phyloP scores from a whole-genome alignment of 2,888 invertebrate species.

The Pteria penguin region DNA sequence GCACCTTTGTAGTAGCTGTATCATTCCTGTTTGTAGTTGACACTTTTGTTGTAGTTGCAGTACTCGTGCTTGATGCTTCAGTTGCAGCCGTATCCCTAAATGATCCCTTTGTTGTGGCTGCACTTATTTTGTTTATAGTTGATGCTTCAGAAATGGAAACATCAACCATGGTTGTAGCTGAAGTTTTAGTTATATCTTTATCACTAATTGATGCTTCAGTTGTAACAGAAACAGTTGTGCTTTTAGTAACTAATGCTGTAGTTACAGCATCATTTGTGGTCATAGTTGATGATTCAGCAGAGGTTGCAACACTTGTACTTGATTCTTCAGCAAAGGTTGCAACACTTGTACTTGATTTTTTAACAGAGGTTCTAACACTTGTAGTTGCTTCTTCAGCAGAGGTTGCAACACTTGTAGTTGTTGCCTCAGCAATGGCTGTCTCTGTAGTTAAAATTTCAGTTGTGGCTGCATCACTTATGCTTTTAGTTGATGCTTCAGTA shows the following conservation, averaged over 20 bases:
- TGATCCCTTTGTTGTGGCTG: not conserved
- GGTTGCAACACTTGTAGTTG: too few species aligned
- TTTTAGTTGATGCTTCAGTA: too few species aligned
- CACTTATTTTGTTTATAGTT: not conserved
- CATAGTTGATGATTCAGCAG: not conserved
- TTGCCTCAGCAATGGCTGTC: too few species aligned
- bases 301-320: not conserved
- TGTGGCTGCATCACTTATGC: too few species aligned
- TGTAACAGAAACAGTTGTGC: not conserved
- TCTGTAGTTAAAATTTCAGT: not conserved
- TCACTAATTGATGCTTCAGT: not conserved
- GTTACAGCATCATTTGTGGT: not conserved
- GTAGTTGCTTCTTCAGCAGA: too few species aligned
- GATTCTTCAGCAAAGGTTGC: constrained; percentile 1
- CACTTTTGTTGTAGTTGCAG: not conserved
- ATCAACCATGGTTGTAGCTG: not conserved
- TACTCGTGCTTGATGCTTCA: not conserved
- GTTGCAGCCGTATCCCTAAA: not conserved
- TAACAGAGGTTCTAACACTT: too few species aligned
- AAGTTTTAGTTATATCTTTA: not conserved
- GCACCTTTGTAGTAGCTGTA: not conserved
- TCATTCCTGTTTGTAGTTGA: not conserved
- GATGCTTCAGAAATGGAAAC: not conserved
- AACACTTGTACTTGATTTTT: too few species aligned
- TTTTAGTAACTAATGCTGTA: constrained; percentile 5